Evolutionary conservation across 1,140 invertebrate genomes (phyloP).

Genomic region (Gonioctena quinquepunctata): DNA sequence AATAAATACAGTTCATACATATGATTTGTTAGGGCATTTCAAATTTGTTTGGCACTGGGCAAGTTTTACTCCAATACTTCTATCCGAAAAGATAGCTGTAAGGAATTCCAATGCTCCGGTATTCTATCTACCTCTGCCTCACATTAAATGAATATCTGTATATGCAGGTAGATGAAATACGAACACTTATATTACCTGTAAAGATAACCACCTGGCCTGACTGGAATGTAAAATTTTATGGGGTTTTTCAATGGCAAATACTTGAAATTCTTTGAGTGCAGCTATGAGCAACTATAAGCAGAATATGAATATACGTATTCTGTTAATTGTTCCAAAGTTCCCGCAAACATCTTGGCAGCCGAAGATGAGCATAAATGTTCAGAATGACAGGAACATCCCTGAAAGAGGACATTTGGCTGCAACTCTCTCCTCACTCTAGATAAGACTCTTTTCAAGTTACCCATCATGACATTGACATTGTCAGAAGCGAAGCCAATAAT

Average conservation of each 20-base stretch:
- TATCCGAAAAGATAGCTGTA: not conserved
- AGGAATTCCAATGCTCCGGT: not conserved
- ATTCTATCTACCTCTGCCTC: not conserved
- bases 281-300: not conserved
- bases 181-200: not conserved
- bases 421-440: not conserved
- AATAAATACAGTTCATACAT: not conserved
- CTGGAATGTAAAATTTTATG: not conserved
- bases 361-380: not conserved
- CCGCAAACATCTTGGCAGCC: not conserved
- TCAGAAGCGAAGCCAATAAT: not conserved
- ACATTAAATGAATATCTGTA: not conserved
- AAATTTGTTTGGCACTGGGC: not conserved
- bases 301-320: not conserved
- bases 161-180: not conserved
- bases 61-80: not conserved
- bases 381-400: not conserved
- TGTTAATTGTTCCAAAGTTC: not conserved
- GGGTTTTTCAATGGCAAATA: not conserved
- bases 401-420: not conserved
- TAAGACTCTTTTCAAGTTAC: not conserved
- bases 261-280: not conserved
- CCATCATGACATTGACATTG: not conserved
- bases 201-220: not conserved
- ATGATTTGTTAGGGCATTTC: not conserved